Evolutionary conservation across 2,888 invertebrate species (phyloP), one percentile per base, ranked within the genome.

Genomic region (Microdon myrmicae): DNA sequence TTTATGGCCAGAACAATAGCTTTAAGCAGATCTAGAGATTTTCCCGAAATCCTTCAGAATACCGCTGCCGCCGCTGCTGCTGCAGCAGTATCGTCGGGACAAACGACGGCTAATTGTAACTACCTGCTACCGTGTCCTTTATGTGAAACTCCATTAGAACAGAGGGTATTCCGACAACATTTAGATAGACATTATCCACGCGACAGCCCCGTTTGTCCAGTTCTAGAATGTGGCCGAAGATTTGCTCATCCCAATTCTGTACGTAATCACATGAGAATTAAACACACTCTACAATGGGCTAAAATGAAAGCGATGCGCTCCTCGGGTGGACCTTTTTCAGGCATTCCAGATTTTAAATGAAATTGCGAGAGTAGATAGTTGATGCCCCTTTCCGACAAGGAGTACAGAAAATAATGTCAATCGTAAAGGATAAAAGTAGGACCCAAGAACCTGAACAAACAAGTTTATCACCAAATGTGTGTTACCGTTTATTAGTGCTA

Each of bases 171-270:
- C 73, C 86, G 90, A 59, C 85, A 85, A 43, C 92, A 92, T 81
- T 84, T 92, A 72, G 90, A 88, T 76, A 85, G 88, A 70, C 91
- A 92, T 82, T 91, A 92, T 83, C 92, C 92, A 64, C 86, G 90
- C 73, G 92, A 91, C 82, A 90, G 90, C 77, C 89, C 89, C 68
- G 85, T 86, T 68, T 92, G 91, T 81, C 92, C 92, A 26, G 91
- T 91, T 47, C 81, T 85, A 54, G 82, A 86, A 68, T 92, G 91
- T 80, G 87, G 87, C 45, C 85, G 89, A 67, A 83, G 84, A 70
- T 92, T 91, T 80, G 86, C 89, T 64, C 91, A 92, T 81, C 92
- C 92, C 66, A 92, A 92, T 82, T 91, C 91, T 54, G 92, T 92
- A 70, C 85, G 91, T 72, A 92, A 92, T 82, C 91, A 92, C 81